These are phyloP conservation scores for Dufourea novaeangliae DNA, from an alignment of 1,140 invertebrate genomes.

Conservation along the genomic window DNA sequence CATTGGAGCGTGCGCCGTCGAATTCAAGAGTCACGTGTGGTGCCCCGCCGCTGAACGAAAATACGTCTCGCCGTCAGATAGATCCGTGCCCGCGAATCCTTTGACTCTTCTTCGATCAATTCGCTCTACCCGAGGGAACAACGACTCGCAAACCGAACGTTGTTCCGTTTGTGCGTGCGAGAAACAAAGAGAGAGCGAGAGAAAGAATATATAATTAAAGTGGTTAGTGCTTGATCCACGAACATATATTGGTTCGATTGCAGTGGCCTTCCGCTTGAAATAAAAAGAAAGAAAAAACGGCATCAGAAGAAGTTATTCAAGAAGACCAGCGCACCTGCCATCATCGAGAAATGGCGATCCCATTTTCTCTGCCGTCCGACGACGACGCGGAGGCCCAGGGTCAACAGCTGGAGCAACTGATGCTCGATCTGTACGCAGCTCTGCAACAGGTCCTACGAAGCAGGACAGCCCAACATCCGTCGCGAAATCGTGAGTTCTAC, in stretches of 20 bases:
- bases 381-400: constrained; percentile 73
- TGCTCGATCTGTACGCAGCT: constrained; percentile 76
- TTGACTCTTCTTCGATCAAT: neutral
- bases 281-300: constrained; percentile 2
- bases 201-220: neutral
- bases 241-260: constrained; percentile 55
- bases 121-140: neutral
- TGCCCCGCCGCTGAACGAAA: constrained; percentile 13
- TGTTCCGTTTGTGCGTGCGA: constrained; percentile 3
- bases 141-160: neutral
- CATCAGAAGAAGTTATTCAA: neutral
- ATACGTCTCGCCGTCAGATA: neutral
- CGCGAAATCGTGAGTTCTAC: constrained; percentile 79
- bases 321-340: constrained; percentile 1
- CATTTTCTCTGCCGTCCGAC: constrained; percentile 74
- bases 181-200: too few relatives aligned
- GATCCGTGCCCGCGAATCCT: neutral
- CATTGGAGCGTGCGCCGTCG: constrained; percentile 55
- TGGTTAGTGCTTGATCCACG: constrained; percentile 37
- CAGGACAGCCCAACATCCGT: constrained; percentile 75
- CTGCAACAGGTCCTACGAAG: constrained; percentile 78
- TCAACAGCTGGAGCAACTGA: constrained; percentile 77
- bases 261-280: constrained; percentile 40
- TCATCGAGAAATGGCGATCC: constrained; percentile 73
- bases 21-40: constrained; percentile 50